These are phyloP conservation scores for Ceyx melanurus DNA, from an alignment of 2,113 vertebrate species.

Conservation along the genomic window DNA sequence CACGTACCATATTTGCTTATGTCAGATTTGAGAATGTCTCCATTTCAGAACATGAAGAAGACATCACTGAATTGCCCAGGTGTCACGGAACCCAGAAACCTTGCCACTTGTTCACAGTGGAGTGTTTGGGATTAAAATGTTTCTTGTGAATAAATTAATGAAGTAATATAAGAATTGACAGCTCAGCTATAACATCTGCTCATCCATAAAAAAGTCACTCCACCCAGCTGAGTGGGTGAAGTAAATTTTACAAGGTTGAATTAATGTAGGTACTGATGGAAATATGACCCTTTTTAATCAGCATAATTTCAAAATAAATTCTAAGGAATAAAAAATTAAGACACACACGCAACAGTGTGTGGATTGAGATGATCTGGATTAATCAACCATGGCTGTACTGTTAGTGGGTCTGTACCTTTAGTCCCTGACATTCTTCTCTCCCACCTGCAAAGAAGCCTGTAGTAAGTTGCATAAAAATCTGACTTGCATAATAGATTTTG, in stretches of 20 bases:
- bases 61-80: neutral
- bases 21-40: neutral
- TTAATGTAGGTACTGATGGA: slow-evolving; percentile 39
- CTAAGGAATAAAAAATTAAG: slow-evolving; percentile 37
- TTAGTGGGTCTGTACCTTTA: neutral
- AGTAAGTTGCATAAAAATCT: neutral
- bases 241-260: slow-evolving; percentile 45
- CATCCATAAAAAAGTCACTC: slow-evolving; percentile 46
- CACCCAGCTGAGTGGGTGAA: slow-evolving; percentile 58
- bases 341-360: neutral
- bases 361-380: neutral
- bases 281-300: slow-evolving; percentile 44
- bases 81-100: neutral
- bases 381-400: neutral
- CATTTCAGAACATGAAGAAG: neutral
- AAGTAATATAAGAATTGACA: slow-evolving; percentile 40
- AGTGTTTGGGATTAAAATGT: slow-evolving; percentile 22
- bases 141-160: slow-evolving; percentile 42
- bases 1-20: neutral
- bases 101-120: neutral
- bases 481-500: neutral
- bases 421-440: neutral
- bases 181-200: slow-evolving; percentile 46
- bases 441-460: neutral
- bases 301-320: slow-evolving; percentile 41